Percentiles rank a stretch among this genome's conserved stretches.
Evolutionary conservation across 2,113 vertebrate genomes (phyloP).

Genomic region (Chlorodrepanis virens): DNA sequence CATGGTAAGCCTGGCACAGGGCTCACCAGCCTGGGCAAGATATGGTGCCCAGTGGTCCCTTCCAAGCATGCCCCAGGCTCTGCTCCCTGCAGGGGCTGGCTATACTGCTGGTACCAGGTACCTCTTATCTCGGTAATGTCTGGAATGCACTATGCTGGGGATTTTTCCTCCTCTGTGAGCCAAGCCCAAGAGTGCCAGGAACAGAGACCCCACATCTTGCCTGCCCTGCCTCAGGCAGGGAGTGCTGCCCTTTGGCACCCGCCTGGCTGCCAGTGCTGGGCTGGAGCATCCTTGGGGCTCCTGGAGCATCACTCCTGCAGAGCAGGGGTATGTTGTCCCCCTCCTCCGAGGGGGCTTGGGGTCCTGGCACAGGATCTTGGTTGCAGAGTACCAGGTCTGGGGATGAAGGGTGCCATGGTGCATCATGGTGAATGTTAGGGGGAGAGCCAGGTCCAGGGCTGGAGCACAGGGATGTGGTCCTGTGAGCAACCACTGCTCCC

Average conservation of each 20-base stretch:
- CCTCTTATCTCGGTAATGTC: conserved; percentile 66
- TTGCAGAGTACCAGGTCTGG: neutral
- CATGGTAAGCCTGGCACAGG: rapidly evolving
- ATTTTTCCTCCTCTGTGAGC: neutral
- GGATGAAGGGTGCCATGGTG: rapidly evolving
- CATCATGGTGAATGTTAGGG: rapidly evolving
- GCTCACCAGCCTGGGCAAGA: neutral
- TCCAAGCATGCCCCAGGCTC: rapidly evolving
- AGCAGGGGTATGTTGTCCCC: neutral
- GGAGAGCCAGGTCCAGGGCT: neutral
- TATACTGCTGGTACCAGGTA: conserved; percentile 10
- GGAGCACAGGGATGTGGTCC: rapidly evolving
- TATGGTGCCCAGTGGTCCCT: rapidly evolving
- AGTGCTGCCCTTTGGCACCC: rapidly evolving
- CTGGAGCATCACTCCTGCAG: neutral
- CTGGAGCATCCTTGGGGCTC: neutral
- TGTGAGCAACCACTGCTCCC: neutral
- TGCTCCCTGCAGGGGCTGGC: neutral
- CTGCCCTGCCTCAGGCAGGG: neutral
- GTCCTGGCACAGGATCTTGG: neutral
- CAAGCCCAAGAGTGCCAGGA: neutral
- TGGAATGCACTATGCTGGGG: conserved; percentile 61
- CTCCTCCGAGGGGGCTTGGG: too few relatives aligned
- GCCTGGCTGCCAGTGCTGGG: rapidly evolving
- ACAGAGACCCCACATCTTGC: neutral